Conservation (phyloP, 2,113 vertebrate species). For the Galbula dea region DNA sequence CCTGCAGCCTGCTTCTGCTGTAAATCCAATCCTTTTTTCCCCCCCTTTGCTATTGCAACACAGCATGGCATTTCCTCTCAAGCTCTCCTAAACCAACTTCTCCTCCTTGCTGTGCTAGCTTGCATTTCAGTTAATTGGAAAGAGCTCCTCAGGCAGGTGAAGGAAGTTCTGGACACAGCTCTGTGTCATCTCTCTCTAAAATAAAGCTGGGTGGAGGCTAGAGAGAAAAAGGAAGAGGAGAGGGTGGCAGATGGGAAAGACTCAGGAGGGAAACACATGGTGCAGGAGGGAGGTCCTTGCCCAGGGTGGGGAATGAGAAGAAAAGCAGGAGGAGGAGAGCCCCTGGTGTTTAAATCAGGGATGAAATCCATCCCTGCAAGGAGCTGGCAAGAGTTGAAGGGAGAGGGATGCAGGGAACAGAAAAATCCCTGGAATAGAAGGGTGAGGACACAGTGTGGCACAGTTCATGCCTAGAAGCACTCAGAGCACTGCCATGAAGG, state of each 20-base stretch:
- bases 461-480: not conserved
- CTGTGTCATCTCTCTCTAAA: not conserved
- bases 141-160: not conserved
- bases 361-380: not conserved
- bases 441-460: not conserved
- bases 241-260: not conserved
- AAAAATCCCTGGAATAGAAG: not conserved
- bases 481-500: not conserved
- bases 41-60: not conserved
- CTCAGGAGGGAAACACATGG: not conserved
- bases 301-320: not conserved
- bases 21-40: not conserved
- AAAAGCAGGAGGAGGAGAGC: not conserved
- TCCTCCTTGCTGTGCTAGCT: not conserved
- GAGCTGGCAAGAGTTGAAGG: not conserved
- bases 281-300: not conserved
- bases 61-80: not conserved
- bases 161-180: not conserved
- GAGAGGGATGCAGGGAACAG: not conserved
- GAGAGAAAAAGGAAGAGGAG: no score
- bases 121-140: not conserved
- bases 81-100: not conserved
- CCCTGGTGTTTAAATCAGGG: not conserved
- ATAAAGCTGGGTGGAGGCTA: conserved; percentile 10
- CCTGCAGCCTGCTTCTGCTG: not conserved